Percentiles rank a stretch among this genome's conserved stretches.
Conservation (phyloP, 2,888 invertebrate species). For the Chrysotoxum bicinctum region DNA sequence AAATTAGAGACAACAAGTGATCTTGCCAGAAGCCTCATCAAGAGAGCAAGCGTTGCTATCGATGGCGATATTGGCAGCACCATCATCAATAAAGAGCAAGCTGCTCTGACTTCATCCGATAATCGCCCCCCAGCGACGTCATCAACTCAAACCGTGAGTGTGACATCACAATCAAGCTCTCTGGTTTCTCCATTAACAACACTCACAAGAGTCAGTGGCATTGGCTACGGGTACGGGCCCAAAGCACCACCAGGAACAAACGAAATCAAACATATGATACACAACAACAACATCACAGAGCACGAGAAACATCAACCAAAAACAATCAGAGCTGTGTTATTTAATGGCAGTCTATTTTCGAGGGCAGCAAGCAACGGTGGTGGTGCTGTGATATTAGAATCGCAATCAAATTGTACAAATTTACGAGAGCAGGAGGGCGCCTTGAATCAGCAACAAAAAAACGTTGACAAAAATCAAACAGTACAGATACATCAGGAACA, state of each 20-base stretch:
- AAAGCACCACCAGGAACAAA: conserved; percentile 55
- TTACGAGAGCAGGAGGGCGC: conserved; percentile 49
- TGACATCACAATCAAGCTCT: conserved; percentile 74
- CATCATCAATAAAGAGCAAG: conserved; percentile 50
- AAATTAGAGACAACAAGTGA: conserved; percentile 73
- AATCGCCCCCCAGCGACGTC: conserved; percentile 73
- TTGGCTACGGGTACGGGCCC: conserved; percentile 39
- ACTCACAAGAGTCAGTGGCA: conserved; percentile 76
- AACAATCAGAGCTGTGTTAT: conserved; percentile 73
- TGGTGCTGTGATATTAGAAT: conserved; percentile 21
- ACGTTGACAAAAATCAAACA: conserved; percentile 7
- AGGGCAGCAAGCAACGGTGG: conserved; percentile 51
- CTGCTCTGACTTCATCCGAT: conserved; percentile 44
- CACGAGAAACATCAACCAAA: conserved; percentile 62
- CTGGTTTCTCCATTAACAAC: conserved; percentile 60
- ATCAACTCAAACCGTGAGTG: conserved; percentile 59
- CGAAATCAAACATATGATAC: conserved; percentile 45
- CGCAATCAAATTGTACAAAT: conserved; percentile 38
- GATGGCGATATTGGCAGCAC: conserved; percentile 6
- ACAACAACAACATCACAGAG: conserved; percentile 23
- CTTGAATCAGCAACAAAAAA: conserved; percentile 17
- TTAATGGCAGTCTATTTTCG: conserved; percentile 69
- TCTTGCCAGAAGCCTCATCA: conserved; percentile 75
- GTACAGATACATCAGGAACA: neutral
- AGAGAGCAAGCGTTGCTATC: conserved; percentile 56